Conservation (phyloP, 2,797 vertebrate species). For the Cottoperca gobio region DNA sequence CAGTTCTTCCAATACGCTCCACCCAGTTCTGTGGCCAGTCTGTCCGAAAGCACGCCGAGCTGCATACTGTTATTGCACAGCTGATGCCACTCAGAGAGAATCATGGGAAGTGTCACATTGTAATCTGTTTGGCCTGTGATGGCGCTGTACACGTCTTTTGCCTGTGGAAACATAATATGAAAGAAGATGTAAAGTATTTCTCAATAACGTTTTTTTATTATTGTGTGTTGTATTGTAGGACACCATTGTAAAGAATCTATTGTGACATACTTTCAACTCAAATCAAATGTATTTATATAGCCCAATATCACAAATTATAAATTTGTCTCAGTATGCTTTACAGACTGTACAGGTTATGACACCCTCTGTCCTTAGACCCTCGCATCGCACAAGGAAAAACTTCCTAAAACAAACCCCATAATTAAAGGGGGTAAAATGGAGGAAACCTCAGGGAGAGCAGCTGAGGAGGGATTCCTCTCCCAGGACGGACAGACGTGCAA, state of each 20-base stretch:
- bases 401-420: no score
- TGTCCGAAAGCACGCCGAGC: slow-evolving; percentile 27
- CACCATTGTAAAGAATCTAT: neutral
- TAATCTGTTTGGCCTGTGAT: slow-evolving; percentile 27
- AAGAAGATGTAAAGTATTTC: neutral
- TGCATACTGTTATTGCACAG: slow-evolving; percentile 49
- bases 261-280: no score
- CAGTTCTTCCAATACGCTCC: slow-evolving; percentile 65
- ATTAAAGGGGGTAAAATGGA: no score
- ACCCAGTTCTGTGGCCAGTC: slow-evolving; percentile 34
- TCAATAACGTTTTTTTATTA: neutral
- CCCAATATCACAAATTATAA: no score
- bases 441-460: no score
- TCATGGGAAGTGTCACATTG: slow-evolving; percentile 74
- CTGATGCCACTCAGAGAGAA: slow-evolving; percentile 81
- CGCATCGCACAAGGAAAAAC: no score
- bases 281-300: no score
- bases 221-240: neutral
- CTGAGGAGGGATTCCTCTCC: no score
- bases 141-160: slow-evolving; percentile 14
- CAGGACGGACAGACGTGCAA: no score
- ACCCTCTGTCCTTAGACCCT: no score
- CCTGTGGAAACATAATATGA: slow-evolving; percentile 51
- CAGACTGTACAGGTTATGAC: no score
- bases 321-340: no score